phyloP scores from a whole-genome alignment of 2,797 vertebrate species.

The Propithecus deckenii region DNA sequence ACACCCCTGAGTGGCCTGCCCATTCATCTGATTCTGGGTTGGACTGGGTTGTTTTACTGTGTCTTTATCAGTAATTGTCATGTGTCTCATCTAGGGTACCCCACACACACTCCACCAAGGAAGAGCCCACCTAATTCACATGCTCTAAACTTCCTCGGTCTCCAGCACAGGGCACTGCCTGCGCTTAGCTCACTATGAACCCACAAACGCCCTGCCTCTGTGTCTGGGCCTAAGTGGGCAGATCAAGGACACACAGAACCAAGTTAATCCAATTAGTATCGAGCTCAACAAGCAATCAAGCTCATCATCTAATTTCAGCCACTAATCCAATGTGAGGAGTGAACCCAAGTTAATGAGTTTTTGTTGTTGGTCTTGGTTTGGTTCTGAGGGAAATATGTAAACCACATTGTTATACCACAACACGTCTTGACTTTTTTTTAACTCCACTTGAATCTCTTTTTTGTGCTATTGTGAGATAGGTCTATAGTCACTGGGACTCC shows the following conservation, averaged over 20 bases:
- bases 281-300: background rate
- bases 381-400: background rate
- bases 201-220: background rate
- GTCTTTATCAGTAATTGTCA: background rate
- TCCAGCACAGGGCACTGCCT: background rate
- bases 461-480: background rate
- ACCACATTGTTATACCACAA: background rate
- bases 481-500: background rate
- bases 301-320: background rate
- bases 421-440: background rate
- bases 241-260: constrained; percentile 16
- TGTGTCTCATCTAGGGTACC: background rate
- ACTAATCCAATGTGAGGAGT: background rate
- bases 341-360: background rate
- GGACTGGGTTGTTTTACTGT: background rate
- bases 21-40: background rate
- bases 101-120: background rate
- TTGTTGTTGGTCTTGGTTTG: background rate
- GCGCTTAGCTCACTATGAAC: background rate
- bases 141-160: background rate
- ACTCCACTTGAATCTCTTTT: background rate
- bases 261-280: background rate
- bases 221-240: background rate
- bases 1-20: background rate
- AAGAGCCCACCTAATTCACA: background rate